Conservation (phyloP, 35 echinoderm and acorn worm species). For the Ophiothrix spiculata region DNA sequence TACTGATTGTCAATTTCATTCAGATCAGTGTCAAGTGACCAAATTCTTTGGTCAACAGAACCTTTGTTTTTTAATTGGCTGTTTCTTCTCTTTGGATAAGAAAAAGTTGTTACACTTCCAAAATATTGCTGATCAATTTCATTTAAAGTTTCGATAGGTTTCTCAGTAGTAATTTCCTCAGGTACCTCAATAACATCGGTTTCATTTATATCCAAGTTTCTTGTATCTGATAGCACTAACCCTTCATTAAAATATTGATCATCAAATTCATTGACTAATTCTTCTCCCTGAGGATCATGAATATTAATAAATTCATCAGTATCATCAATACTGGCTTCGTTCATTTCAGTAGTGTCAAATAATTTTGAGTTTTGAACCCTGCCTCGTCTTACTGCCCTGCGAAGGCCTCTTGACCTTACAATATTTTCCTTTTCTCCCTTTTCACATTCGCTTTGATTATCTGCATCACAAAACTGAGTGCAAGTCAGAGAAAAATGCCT, state of each 20-base stretch:
- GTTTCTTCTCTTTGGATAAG: neutral
- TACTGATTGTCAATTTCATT: constrained; percentile 57
- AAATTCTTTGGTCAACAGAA: no score
- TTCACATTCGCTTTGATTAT: neutral
- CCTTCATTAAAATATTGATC: constrained; percentile 16
- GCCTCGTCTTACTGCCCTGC: constrained; percentile 11
- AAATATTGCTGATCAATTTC: constrained; percentile 76
- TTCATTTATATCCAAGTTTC: constrained; percentile 2
- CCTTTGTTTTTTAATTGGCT: neutral
- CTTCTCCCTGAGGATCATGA: neutral
- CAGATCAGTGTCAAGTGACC: neutral
- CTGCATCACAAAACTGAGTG: neutral
- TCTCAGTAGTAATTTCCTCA: neutral
- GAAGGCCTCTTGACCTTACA: neutral
- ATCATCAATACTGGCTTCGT: neutral
- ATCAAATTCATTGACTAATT: constrained; percentile 39
- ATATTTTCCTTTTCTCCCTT: neutral
- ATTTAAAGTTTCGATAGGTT: constrained; percentile 13
- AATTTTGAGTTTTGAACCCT: no score
- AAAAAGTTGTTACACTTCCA: constrained; percentile 10
- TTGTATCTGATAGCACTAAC: neutral
- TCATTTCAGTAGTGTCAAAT: no score
- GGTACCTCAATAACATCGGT: neutral
- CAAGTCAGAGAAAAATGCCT: neutral
- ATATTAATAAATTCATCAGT: constrained; percentile 8